These are phyloP conservation scores for Tromatobia lineatoria DNA, from an alignment of 2,888 invertebrate species.

Conservation along the genomic window DNA sequence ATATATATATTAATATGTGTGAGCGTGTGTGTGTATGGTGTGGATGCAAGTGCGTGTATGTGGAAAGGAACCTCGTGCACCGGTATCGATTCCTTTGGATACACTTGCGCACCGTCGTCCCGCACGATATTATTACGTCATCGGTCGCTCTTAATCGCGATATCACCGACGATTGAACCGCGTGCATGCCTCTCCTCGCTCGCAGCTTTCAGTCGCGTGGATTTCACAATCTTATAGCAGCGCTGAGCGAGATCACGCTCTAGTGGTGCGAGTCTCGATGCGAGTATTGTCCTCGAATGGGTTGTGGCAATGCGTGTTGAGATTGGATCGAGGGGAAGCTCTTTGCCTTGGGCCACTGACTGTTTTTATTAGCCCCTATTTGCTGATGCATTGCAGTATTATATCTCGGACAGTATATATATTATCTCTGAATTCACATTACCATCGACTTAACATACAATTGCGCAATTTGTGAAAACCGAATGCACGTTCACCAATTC, in stretches of 20 bases:
- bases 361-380: neutral
- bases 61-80: conserved; percentile 17
- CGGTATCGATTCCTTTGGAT: conserved; percentile 37
- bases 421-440: no score
- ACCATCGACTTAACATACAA: no score
- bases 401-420: neutral
- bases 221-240: conserved; percentile 23
- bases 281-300: conserved; percentile 29
- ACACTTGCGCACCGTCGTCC: conserved; percentile 12
- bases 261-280: conserved; percentile 12
- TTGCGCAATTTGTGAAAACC: no score
- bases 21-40: neutral
- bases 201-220: neutral
- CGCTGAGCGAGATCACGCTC: neutral
- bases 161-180: conserved; percentile 49
- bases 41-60: neutral
- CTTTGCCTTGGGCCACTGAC: neutral
- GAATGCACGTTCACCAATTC: no score
- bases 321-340: neutral
- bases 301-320: conserved; percentile 15
- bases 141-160: conserved; percentile 45
- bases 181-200: conserved; percentile 12
- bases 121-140: conserved; percentile 44
- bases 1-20: neutral
- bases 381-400: neutral